Base-by-base conservation (phyloP, 2,888 invertebrate species). In the Carpatolechia fugitivella region DNA sequence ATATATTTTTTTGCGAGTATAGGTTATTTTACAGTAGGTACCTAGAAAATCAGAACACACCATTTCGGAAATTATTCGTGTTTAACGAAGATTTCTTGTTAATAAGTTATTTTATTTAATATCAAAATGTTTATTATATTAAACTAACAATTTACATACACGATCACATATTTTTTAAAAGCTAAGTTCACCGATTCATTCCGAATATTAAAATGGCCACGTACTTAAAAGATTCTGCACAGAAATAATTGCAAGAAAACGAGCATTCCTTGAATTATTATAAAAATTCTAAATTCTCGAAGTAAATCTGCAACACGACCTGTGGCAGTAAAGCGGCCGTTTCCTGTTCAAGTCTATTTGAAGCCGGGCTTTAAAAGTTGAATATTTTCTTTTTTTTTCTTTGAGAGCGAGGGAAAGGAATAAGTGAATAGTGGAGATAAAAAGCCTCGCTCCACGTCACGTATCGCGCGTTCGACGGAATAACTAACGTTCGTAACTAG, bases 391-490 rank as follows among this genome's bases (percentile, higher is more conserved):
- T n/a, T 41, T 44, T 24, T 10, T 44, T 44, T 44, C n/a, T 20
- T 24, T 11, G 2, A 11, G 7, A 13, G 8, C 14, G 33, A 11
- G 7, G 50, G 13, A 38, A 38, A 50, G 38, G 50, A 38, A 36
- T 36, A 50, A 50, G 36, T 50, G 50, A 38, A 50, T 50, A 24
- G 36, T 29, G 36, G 10, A 33, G 50, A 50, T 38, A 50, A 50
- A 50, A 24, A 36, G 50, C 20, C 18, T 29, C 35, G 24, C 36
- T 29, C 18, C 18, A 11, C 10, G 50, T 38, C 50, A 50, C 50
- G 50, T 38, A 50, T 38, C 29, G 49, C 10, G 18, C 49, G 20
- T 14, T 35, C 49, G 49, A 20, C 20, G 20, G 49, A 49, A 49
- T 35, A 49, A 35, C 49, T 33, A 35, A 36, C 18, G 8, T 16